phyloP scores from a whole-genome alignment of 1,140 invertebrate genomes.

The Cydia splendana region DNA sequence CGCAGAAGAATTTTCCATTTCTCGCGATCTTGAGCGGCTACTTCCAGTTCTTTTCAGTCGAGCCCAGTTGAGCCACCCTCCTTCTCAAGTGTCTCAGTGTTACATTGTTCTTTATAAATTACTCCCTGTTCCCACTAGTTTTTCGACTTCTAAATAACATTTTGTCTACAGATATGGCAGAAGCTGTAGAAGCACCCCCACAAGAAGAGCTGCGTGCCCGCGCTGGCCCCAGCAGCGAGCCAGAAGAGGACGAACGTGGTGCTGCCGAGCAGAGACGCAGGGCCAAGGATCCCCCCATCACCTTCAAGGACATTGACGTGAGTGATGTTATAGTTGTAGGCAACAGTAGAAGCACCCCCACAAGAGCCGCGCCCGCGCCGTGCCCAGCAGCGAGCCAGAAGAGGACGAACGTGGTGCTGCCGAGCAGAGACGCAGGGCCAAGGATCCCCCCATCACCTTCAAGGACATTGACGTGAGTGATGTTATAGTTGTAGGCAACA shows the following conservation, averaged over 20 bases:
- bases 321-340: conserved; percentile 53
- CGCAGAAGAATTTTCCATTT: no score
- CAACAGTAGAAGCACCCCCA: no score
- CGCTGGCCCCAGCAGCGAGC: conserved; percentile 77
- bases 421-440: conserved; percentile 36
- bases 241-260: conserved; percentile 84
- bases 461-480: conserved; percentile 83
- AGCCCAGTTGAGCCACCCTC: no score
- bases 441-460: conserved; percentile 92
- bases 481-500: no score
- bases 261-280: conserved; percentile 86
- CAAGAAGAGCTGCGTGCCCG: conserved; percentile 53
- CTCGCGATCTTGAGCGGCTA: no score
- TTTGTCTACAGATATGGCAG: conserved; percentile 67
- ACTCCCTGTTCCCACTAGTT: no score
- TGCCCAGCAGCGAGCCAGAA: not conserved
- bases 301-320: conserved; percentile 89
- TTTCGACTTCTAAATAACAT: no score
- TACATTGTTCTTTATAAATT: no score
- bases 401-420: no score
- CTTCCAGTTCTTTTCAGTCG: no score
- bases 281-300: conserved; percentile 89
- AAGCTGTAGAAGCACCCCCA: conserved; percentile 63
- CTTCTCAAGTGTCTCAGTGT: no score
- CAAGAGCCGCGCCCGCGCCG: no score